These are phyloP conservation scores for Acestrorhynchus altus DNA, from an alignment of 2,797 vertebrate species.

Conservation along the genomic window DNA sequence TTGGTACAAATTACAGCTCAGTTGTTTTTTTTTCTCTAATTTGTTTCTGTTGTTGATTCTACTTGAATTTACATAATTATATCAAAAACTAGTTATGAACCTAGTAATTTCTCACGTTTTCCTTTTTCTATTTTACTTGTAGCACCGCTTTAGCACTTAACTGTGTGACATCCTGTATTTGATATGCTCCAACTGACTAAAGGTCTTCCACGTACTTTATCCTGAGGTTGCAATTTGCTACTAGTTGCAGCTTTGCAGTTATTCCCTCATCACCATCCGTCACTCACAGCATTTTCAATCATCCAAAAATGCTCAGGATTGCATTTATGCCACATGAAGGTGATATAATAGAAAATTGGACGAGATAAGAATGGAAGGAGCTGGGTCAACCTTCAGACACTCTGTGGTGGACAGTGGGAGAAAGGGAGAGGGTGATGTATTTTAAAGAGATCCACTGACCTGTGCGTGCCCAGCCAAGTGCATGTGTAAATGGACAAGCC, in stretches of 20 bases:
- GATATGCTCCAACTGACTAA: conserved; percentile 16
- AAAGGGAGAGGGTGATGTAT: conserved; percentile 69
- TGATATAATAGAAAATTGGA: conserved; percentile 58
- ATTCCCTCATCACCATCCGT: conserved; percentile 54
- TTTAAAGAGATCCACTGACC: conserved; percentile 81
- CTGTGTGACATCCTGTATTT: neutral
- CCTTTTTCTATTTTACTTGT: too few relatives aligned
- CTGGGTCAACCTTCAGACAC: conserved; percentile 75
- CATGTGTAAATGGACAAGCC: conserved; percentile 76
- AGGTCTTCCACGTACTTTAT: conserved; percentile 16
- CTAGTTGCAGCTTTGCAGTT: conserved; percentile 14
- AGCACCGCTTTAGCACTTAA: neutral
- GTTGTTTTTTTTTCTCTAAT: too few relatives aligned
- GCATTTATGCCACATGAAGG: conserved; percentile 48
- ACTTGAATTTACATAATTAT: too few relatives aligned
- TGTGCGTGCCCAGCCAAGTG: conserved; percentile 63
- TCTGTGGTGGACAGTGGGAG: conserved; percentile 50
- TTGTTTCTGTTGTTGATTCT: too few relatives aligned
- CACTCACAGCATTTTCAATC: conserved; percentile 75
- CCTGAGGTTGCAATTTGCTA: conserved; percentile 20
- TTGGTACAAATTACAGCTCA: too few relatives aligned
- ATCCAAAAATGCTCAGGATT: conserved; percentile 61
- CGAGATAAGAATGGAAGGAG: conserved; percentile 51
- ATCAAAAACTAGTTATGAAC: too few relatives aligned
- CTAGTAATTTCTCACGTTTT: too few relatives aligned